These are phyloP conservation scores for Leptopilina drosophilae DNA, from an alignment of 2,888 invertebrate species.

Conservation along the genomic window DNA sequence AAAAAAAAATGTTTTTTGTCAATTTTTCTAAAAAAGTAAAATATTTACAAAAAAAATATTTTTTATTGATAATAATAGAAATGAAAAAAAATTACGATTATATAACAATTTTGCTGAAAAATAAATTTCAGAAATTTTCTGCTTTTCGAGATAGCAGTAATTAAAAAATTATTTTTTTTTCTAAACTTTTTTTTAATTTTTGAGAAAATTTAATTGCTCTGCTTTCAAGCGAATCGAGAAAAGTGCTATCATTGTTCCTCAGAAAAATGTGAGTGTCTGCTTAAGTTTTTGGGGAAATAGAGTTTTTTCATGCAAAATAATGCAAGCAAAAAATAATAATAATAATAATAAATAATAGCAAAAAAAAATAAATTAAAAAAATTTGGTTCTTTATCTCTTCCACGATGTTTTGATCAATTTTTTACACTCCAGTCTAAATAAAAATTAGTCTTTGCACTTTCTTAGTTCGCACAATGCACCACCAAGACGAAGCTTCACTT, in stretches of 20 bases:
- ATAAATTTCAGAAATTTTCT: too few species aligned
- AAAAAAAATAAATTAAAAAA: background rate
- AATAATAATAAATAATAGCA: too few species aligned
- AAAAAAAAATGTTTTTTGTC: too few species aligned
- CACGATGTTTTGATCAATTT: conserved; percentile 26
- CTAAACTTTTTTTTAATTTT: conserved; percentile 18
- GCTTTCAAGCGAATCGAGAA: conserved; percentile 33
- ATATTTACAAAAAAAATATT: too few species aligned
- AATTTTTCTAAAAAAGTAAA: too few species aligned
- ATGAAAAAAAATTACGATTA: too few species aligned
- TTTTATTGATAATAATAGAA: too few species aligned
- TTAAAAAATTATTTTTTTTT: background rate
- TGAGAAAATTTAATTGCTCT: background rate
- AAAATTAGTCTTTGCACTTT: conserved; percentile 16
- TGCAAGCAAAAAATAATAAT: too few species aligned
- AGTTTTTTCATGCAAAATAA: conserved; percentile 23
- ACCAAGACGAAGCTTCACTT: background rate
- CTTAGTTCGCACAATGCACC: conserved; percentile 33
- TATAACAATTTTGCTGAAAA: too few species aligned
- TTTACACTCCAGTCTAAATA: background rate
- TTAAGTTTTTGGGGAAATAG: conserved; percentile 40
- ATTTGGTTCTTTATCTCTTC: conserved; percentile 18
- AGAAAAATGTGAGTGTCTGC: conserved; percentile 40
- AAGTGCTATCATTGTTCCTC: conserved; percentile 24
- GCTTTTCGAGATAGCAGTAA: background rate